These are phyloP conservation scores for Troides aeacus DNA, from an alignment of 2,888 invertebrate species.

Conservation along the genomic window DNA sequence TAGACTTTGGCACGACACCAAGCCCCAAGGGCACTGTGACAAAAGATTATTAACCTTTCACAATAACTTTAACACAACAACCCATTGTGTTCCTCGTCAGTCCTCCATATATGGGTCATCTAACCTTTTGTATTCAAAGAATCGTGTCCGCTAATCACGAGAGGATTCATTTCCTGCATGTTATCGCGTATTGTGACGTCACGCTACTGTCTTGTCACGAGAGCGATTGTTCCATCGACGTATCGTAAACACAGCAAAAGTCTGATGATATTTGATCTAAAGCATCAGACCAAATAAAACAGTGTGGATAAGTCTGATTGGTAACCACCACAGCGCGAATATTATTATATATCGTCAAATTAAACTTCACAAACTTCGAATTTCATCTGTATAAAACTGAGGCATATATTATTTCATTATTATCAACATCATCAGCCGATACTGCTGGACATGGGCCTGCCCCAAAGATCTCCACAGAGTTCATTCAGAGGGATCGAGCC, in stretches of 20 bases:
- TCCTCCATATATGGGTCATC: slow-evolving; percentile 15
- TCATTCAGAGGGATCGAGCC: too few relatives aligned
- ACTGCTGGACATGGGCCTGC: too few relatives aligned
- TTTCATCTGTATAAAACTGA: too few relatives aligned
- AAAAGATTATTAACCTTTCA: slow-evolving; percentile 61
- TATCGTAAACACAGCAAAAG: neutral
- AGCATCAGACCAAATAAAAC: too few relatives aligned
- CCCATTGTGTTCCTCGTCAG: slow-evolving; percentile 15
- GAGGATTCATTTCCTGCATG: slow-evolving; percentile 21
- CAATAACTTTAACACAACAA: slow-evolving; percentile 29
- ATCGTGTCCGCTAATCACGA: slow-evolving; percentile 17
- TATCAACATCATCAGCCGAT: too few relatives aligned
- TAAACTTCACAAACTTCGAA: too few relatives aligned
- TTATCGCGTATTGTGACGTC: slow-evolving; percentile 28
- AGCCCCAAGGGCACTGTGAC: slow-evolving; percentile 44
- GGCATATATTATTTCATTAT: too few relatives aligned
- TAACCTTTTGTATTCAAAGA: slow-evolving; percentile 16
- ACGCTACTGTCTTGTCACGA: neutral
- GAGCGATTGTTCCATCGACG: slow-evolving; percentile 5
- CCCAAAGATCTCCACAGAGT: too few relatives aligned
- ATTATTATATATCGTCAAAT: too few relatives aligned
- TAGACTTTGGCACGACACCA: slow-evolving; percentile 37
- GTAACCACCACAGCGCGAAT: too few relatives aligned
- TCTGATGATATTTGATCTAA: too few relatives aligned
- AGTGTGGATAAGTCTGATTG: too few relatives aligned